Evolutionary conservation across 53 echinoderm and acorn worm genomes (phyloP), one percentile per base, ranked within the genome.

Genomic region (Temnopleurus reevesii): DNA sequence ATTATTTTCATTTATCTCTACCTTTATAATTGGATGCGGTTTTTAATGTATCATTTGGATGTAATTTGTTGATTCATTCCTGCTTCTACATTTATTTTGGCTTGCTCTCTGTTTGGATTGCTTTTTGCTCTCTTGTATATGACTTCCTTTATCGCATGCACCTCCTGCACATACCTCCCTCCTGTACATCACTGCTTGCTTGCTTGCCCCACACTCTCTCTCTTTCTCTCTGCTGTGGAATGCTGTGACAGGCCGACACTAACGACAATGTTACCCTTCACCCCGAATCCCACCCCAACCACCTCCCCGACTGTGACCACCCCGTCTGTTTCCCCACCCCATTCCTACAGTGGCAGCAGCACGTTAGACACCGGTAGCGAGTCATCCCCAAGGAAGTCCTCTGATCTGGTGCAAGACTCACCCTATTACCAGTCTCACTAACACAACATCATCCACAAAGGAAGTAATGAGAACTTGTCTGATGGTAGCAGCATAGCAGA

Each of bases 271-370:
- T 93, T 95, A 76, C 93, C 93, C 12, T 92, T 89, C 82, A 96
- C 96, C 80, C 96, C 96, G 25, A 96, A 93, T 91, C 93, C 92
- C 17, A 92, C 96, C 71, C 94, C 96, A 5, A 94, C 96, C 43
- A 94, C 96, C 12, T 94, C 96, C 89, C 93, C 94, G 3, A 93
- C 94, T 41, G 92, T 94, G 90, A 96, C 94, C 43, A 91, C 96
- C 55, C 96, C 94, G 58, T 96, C 96, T 93, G 90, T 96, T 61
- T 96, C 96, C 91, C 93, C 96, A 36, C 94, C 96, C 91, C 94
- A 89, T 58, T 93, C 96, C 89, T 96, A 96, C 92, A 96, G 96
- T 60, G 96, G 96, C 41, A 96, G 96, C 94, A 94, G 94, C 81
- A 96, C 94, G 86, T 84, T 96, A 33, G 96, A 96, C 89, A 94